Base-by-base conservation (phyloP, 2,888 invertebrate species). In the Morpho deidamia region DNA sequence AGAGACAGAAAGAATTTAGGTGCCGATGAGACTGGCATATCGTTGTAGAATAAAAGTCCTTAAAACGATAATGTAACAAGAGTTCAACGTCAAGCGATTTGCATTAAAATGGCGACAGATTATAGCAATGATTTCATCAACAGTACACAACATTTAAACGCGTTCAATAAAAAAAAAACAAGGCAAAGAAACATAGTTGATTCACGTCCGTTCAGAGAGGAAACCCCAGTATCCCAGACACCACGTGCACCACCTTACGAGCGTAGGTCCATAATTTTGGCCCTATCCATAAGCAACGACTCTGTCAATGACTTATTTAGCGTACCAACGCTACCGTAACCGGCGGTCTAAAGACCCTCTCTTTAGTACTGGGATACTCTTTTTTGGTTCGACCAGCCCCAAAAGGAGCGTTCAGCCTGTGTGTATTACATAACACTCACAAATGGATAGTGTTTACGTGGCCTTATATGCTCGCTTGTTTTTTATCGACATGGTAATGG, bases 221-320 rank as follows among this genome's bases (percentile, higher is more conserved):
- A 63, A 72, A 72, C 71, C 72, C 77, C 71, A n/a, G 51, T 62
- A 60, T 44, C 45, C 51, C 69, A 78, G 79, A 78, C 76, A 72
- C 74, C 83, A 83, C 84, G 83, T 83, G 85, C 78, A 78, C 70
- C 75, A 65, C 86, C 84, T 69, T 84, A 82, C 61, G 78, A 64
- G 38, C 51, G 57, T 66, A 66, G 67, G 63, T 67, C 85, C 86
- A 85, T 85, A 84, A 79, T 78, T 86, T 84, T 83, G 85, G 85
- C 72, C 71, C 83, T 67, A 81, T 76, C 83, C 84, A 81, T 83
- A 83, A 67, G 64, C 72, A 75, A 76, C n/a, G n/a, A n/a, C 73
- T 76, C 70, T 74, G 74, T 56, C 58, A 68, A 67, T 64, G 66
- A 69, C 82, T 64, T 82, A 83, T 80, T 79, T 78, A 81, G 81